phyloP scores from a whole-genome alignment of 2,888 invertebrate genomes.

The Leptarthrus brevirostris region DNA sequence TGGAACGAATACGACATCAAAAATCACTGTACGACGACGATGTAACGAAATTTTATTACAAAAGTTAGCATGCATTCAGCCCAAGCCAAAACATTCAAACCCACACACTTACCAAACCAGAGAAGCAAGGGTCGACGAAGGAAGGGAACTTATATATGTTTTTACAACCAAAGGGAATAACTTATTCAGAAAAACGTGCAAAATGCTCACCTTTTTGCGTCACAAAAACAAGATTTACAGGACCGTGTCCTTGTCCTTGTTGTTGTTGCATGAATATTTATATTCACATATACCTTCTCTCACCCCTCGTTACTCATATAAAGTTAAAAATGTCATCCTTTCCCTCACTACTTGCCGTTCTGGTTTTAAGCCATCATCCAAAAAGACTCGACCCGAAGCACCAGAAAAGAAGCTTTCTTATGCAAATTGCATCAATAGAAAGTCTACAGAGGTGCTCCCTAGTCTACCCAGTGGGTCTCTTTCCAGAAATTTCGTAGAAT shows the following conservation, averaged over 20 bases:
- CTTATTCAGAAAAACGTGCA: conserved; percentile 8
- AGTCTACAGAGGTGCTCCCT: not conserved
- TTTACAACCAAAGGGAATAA: not conserved
- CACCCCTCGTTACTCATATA: too few species aligned
- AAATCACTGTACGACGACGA: not conserved
- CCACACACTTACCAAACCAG: too few species aligned
- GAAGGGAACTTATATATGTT: not conserved
- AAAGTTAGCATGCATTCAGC: not conserved
- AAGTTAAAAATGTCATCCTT: too few species aligned
- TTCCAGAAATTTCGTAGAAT: too few species aligned
- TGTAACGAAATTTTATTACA: not conserved
- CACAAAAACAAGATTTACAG: not conserved
- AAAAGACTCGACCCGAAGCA: not conserved
- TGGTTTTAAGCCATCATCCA: too few species aligned
- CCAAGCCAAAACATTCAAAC: not conserved
- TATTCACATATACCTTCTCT: not conserved
- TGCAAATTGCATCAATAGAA: conserved; percentile 41
- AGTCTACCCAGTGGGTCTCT: not conserved
- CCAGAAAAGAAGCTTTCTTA: conserved; percentile 40
- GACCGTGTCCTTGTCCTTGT: too few species aligned
- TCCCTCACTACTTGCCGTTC: too few species aligned
- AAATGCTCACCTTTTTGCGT: not conserved
- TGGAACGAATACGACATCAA: not conserved
- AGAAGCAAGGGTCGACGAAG: too few species aligned
- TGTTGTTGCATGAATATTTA: not conserved